Percentiles rank a stretch among this genome's conserved stretches.
phyloP scores from a whole-genome alignment of 2,888 invertebrate genomes.

The Xestia xanthographa region DNA sequence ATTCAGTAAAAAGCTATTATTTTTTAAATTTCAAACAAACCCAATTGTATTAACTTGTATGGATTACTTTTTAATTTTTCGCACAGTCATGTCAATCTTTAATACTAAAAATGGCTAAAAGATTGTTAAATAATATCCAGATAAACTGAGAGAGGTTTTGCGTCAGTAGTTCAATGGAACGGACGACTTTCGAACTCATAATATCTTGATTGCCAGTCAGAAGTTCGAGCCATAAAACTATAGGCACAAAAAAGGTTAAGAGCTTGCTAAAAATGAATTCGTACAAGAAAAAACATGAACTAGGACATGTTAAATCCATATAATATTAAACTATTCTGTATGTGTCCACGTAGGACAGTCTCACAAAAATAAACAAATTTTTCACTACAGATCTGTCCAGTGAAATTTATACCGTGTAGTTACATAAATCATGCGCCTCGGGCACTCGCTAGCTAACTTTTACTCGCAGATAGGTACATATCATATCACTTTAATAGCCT shows the following conservation, averaged over 20 bases:
- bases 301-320: conserved; percentile 1
- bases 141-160: neutral
- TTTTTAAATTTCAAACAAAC: too few species aligned
- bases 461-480: conserved; percentile 30
- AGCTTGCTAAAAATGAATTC: neutral
- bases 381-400: conserved; percentile 60
- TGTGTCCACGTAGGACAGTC: conserved; percentile 35
- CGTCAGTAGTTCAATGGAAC: neutral
- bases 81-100: neutral
- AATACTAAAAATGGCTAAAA: too few species aligned
- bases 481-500: conserved; percentile 44
- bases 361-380: conserved; percentile 60
- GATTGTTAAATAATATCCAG: neutral
- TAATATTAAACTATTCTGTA: conserved; percentile 53
- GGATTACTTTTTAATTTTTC: neutral
- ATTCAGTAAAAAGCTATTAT: too few species aligned
- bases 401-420: conserved; percentile 54
- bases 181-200: neutral
- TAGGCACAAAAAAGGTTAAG: conserved; percentile 15
- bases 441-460: conserved; percentile 57
- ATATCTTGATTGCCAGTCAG: conserved; percentile 5
- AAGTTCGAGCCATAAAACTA: conserved; percentile 6
- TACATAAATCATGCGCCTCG: conserved; percentile 57
- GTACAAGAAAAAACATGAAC: neutral
- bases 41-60: too few species aligned